Percentiles rank a stretch among this genome's conserved stretches.
phyloP scores from a whole-genome alignment of 2,797 vertebrate species.

The Acrocephalus scirpaceus region DNA sequence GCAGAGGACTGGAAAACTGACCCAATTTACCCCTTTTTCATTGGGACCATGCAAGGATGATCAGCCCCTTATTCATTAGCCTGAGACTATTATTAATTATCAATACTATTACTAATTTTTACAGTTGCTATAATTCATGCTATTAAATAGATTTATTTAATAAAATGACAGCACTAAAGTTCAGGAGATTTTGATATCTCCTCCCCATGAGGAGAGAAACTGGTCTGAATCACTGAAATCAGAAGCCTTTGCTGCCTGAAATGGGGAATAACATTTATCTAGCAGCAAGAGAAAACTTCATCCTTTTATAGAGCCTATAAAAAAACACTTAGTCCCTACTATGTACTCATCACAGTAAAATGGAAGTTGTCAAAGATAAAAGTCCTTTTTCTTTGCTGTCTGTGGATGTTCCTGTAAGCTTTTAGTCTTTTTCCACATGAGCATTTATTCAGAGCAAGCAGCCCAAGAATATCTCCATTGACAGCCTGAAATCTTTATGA shows the following conservation, averaged over 20 bases:
- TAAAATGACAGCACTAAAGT: background rate
- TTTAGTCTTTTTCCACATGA: background rate
- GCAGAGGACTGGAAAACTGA: background rate
- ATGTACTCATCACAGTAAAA: background rate
- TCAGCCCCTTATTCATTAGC: background rate
- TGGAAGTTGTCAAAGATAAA: background rate
- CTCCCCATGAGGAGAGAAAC: background rate
- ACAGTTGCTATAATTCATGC: background rate
- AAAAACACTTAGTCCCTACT: background rate
- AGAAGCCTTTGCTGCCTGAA: background rate
- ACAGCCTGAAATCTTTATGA: background rate
- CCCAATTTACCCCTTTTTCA: background rate
- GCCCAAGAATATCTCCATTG: background rate
- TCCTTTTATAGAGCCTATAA: background rate
- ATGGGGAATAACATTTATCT: background rate
- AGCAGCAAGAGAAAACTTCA: background rate
- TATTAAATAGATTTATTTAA: background rate
- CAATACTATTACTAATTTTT: background rate
- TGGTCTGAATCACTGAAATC: background rate
- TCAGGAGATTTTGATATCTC: background rate
- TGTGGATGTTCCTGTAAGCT: background rate
- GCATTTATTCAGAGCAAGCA: background rate
- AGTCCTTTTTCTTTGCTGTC: background rate
- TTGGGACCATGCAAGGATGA: background rate
- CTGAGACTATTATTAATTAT: background rate